phyloP scores from a whole-genome alignment of 2,797 vertebrate species.

The Limosa lapponica region DNA sequence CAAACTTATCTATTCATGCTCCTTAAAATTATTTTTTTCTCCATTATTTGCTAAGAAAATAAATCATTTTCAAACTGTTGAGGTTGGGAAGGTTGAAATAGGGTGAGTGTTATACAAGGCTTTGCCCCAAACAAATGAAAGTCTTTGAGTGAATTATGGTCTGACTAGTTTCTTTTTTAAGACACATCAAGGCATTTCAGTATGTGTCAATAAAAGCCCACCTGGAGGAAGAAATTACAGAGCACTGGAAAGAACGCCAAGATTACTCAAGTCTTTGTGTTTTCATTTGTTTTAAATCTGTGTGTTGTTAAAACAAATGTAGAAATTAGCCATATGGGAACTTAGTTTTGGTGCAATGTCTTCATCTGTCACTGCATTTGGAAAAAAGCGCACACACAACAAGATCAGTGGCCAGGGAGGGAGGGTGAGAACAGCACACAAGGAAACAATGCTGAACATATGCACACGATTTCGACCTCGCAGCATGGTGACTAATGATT shows the following conservation, averaged over 20 bases:
- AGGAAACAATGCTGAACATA: constrained; percentile 74
- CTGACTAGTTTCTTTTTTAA: constrained; percentile 39
- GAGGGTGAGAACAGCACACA: constrained; percentile 61
- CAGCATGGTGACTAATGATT: constrained; percentile 77
- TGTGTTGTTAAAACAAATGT: constrained; percentile 81
- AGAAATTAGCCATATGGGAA: constrained; percentile 83
- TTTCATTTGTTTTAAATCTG: constrained; percentile 79
- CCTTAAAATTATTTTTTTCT: not conserved
- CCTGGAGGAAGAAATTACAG: constrained; percentile 66
- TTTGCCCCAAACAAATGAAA: constrained; percentile 48
- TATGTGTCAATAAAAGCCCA: constrained; percentile 65
- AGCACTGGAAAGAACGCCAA: constrained; percentile 54
- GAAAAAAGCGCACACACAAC: constrained; percentile 1
- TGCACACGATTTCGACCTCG: constrained; percentile 76
- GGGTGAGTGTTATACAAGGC: not conserved
- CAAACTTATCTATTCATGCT: not conserved
- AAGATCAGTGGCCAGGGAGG: constrained; percentile 61
- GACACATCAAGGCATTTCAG: constrained; percentile 59
- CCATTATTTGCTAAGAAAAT: not conserved
- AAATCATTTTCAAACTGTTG: not conserved
- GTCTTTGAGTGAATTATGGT: constrained; percentile 38
- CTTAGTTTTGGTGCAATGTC: constrained; percentile 77
- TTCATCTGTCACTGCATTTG: constrained; percentile 81
- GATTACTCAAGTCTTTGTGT: constrained; percentile 70
- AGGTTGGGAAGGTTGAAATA: not conserved